Conservation (phyloP, 2,888 invertebrate genomes). For the Liopterus haemorrhoidalis region DNA sequence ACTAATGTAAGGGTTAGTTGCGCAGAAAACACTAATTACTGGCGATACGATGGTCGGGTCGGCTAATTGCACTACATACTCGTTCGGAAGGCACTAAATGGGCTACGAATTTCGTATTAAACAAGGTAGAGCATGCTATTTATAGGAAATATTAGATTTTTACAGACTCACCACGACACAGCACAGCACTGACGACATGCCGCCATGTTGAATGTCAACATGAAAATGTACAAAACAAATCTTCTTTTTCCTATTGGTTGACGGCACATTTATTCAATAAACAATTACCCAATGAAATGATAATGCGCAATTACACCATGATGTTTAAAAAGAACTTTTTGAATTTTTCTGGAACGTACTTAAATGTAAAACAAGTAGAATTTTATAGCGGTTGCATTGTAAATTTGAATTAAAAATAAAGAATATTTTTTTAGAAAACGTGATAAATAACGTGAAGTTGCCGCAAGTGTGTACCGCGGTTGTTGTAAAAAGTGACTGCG, state of each 20-base stretch:
- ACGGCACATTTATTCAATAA: constrained; percentile 22
- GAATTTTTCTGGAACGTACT: constrained; percentile 24
- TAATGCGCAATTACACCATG: constrained; percentile 23
- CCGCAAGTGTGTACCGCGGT: no score
- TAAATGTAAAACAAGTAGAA: constrained; percentile 27
- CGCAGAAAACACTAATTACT: constrained; percentile 15
- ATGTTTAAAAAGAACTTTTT: constrained; percentile 25
- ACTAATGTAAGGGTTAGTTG: constrained; percentile 23
- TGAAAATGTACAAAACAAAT: constrained; percentile 42
- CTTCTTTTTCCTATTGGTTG: constrained; percentile 23
- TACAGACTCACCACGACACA: constrained; percentile 86
- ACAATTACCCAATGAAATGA: constrained; percentile 22
- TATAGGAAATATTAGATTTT: constrained; percentile 34
- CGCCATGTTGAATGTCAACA: constrained; percentile 90
- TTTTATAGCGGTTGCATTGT: constrained; percentile 17
- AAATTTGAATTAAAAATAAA: constrained; percentile 11
- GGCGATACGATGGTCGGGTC: constrained; percentile 6
- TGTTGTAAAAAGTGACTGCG: no score
- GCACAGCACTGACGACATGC: constrained; percentile 94
- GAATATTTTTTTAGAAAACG: no score
- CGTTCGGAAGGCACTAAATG: constrained; percentile 14
- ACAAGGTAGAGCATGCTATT: constrained; percentile 20
- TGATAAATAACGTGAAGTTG: constrained; percentile 34
- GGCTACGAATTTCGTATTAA: constrained; percentile 16
- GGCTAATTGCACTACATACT: constrained; percentile 13